Conservation (phyloP, 2,797 vertebrate genomes). For the Microctenopoma lineatum region DNA sequence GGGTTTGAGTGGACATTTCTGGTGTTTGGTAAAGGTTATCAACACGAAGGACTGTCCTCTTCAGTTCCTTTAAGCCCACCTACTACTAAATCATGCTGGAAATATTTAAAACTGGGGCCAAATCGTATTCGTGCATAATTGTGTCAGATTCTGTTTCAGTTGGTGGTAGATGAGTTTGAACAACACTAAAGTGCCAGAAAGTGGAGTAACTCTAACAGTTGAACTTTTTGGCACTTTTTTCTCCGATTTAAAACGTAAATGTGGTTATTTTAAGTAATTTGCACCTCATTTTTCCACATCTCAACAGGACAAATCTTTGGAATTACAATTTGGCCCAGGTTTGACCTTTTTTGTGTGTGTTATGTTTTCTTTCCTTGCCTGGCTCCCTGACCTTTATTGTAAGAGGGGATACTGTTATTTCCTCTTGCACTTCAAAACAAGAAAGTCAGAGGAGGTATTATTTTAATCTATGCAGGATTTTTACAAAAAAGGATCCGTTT, state of each 20-base stretch:
- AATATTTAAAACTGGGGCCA: constrained; percentile 57
- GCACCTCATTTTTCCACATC: background rate
- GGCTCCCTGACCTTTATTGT: constrained; percentile 79
- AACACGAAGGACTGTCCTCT: constrained; percentile 37
- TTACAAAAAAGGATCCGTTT: constrained; percentile 54
- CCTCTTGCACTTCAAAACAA: constrained; percentile 73
- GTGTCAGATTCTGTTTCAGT: constrained; percentile 20
- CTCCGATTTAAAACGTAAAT: background rate
- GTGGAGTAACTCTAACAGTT: background rate
- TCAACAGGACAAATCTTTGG: constrained; percentile 7
- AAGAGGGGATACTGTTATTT: constrained; percentile 82
- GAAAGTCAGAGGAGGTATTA: constrained; percentile 71
- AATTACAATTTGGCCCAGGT: constrained; percentile 45
- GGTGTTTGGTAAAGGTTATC: constrained; percentile 14
- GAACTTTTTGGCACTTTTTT: constrained; percentile 17
- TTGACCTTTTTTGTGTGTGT: constrained; percentile 17
- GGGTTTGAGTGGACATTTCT: constrained; percentile 15
- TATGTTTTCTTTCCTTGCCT: constrained; percentile 50
- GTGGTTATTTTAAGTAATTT: background rate
- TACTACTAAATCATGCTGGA: constrained; percentile 63
- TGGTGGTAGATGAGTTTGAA: background rate
- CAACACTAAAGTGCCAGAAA: constrained; percentile 29
- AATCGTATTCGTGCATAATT: constrained; percentile 30
- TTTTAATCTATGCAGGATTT: constrained; percentile 85
- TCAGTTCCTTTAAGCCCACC: constrained; percentile 5